Evolutionary conservation across 2,797 vertebrate genomes (phyloP).

Genomic region (Melanotaenia maccullochi): DNA sequence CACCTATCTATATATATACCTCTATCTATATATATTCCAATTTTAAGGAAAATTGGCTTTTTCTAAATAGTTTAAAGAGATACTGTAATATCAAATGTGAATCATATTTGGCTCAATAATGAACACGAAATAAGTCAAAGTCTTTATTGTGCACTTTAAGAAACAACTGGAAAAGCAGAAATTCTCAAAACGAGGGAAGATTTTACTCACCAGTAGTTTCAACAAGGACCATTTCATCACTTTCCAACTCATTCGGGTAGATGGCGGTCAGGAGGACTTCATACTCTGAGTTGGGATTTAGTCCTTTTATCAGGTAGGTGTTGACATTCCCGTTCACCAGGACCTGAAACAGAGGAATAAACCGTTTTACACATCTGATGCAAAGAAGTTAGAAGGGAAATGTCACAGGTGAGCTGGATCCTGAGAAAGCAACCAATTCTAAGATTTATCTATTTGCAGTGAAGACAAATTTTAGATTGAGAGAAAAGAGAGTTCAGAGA

Average conservation of each 20-base stretch:
- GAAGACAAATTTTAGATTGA: not conserved
- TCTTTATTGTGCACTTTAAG: not conserved
- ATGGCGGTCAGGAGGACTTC: slow-evolving; percentile 90
- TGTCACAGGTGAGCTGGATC: not conserved
- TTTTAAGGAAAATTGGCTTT: not conserved
- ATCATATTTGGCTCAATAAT: not conserved
- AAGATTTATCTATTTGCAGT: not conserved
- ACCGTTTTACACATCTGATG: not conserved
- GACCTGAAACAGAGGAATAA: slow-evolving; percentile 73
- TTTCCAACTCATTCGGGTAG: slow-evolving; percentile 88
- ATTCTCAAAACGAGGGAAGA: rapidly evolving
- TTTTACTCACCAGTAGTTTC: slow-evolving; percentile 85
- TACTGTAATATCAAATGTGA: not conserved
- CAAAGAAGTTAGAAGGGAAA: not conserved
- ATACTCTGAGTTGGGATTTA: slow-evolving; percentile 86
- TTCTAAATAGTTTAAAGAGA: not conserved
- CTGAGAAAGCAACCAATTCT: not conserved
- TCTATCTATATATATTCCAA: not conserved
- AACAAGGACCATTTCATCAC: slow-evolving; percentile 82
- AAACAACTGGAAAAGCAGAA: not conserved
- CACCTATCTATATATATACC: too few relatives aligned
- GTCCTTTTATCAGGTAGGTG: slow-evolving; percentile 84
- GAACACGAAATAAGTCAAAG: not conserved
- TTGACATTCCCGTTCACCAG: slow-evolving; percentile 84
- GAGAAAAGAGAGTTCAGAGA: not conserved